Evolutionary conservation across 1,140 invertebrate species (phyloP), one percentile per base, ranked within the genome.

Genomic region (Dendroctonus valens): DNA sequence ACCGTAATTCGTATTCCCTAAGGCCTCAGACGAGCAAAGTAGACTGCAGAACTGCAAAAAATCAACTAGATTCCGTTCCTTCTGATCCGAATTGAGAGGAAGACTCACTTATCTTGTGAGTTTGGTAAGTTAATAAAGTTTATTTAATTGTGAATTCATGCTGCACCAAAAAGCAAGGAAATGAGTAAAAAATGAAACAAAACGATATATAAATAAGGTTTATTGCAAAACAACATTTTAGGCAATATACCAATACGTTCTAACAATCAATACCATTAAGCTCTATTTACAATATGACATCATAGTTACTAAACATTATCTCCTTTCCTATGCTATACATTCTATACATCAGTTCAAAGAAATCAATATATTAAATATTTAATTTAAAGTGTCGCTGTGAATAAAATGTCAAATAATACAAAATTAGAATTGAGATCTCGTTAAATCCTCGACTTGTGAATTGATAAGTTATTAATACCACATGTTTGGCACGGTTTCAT

Each of bases 341-440:
- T 65, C 50, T 65, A 65, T 57, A 65, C 62, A 65, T 65, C 62
- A 65, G 62, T 65, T 65, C 62, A 57, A 65, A 65, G 15, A 41
- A 63, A 54, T 63, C 15, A 38, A 41, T 53, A 44, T 60, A 41
- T 7, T 46, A 46, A 60, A 49, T 49, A 41, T 37, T 7, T 38
- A 14, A 52, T 40, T 26, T 49, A 53, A 46, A 51, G 59, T 51
- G 50, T 52, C 38, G 41, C 12, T 61, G 59, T 61, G 48, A 41
- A 52, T 52, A 48, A n/a, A 50, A 41, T 49, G 51, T 26, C 51
- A 61, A 7, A 39, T 51, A 41, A 62, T 39, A 52, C 41, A 46
- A 63, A 63, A 51, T 53, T 63, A 11, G 5, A 42, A 63, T 40
- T 15, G 60, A 63, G 60, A 63, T 63, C 60, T 54, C 51, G 41